Evolutionary conservation across 2,888 invertebrate species (phyloP).

Genomic region (Coelinius sp.): DNA sequence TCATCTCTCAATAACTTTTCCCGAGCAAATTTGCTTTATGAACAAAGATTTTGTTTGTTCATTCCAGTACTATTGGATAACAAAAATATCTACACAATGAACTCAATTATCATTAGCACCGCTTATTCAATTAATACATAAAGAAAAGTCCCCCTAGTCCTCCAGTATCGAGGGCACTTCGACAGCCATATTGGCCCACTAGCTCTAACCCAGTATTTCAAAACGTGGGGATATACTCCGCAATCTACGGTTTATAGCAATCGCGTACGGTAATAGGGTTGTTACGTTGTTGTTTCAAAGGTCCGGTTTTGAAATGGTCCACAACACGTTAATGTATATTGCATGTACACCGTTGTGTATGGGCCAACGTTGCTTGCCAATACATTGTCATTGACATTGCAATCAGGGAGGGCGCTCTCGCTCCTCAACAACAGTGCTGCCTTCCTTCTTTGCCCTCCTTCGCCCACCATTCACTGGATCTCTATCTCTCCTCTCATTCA

Average conservation of each 20-base stretch:
- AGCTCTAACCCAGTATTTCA: constrained; percentile 1
- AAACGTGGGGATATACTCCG: constrained; percentile 52
- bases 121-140: constrained; percentile 35
- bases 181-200: constrained; percentile 9
- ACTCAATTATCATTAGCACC: constrained; percentile 32
- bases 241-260: constrained; percentile 63
- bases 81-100: too few relatives aligned
- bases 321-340: constrained; percentile 18
- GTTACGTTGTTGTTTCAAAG: constrained; percentile 62
- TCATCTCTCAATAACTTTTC: too few relatives aligned
- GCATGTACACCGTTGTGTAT: neutral
- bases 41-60: too few relatives aligned
- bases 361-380: neutral
- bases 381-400: constrained; percentile 14
- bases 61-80: too few relatives aligned
- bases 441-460: neutral
- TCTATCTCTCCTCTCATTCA: constrained; percentile 1
- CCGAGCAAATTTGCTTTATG: too few relatives aligned
- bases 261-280: constrained; percentile 59
- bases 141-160: neutral
- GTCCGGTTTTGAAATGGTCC: constrained; percentile 38
- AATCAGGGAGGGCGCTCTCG: neutral
- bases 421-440: neutral
- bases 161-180: neutral
- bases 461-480: neutral